Evolutionary conservation across 2,113 vertebrate genomes (phyloP).

Genomic region (Mustelus asterias): DNA sequence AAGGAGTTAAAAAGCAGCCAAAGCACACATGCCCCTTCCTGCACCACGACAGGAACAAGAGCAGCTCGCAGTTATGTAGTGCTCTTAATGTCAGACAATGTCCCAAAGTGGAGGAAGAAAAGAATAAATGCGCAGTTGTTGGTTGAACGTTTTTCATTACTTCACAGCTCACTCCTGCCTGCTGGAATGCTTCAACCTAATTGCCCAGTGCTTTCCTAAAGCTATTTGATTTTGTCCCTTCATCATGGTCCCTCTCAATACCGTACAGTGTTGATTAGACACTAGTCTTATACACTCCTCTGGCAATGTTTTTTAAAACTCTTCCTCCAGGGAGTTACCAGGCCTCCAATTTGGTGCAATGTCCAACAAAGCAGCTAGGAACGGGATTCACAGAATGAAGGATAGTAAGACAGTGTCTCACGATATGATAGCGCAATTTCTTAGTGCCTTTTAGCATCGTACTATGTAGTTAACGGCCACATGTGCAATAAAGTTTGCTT

Average conservation of each 20-base stretch:
- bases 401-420: not conserved
- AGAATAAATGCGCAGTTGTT: not conserved
- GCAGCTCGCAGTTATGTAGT: not conserved
- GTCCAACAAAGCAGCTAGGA: not conserved
- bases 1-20: not conserved
- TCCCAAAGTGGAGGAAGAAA: not conserved
- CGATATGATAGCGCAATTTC: not conserved
- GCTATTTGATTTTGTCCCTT: not conserved
- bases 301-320: not conserved
- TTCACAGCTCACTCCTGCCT: not conserved
- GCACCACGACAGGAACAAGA: not conserved
- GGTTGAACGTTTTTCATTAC: not conserved
- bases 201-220: not conserved
- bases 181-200: not conserved
- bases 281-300: not conserved
- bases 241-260: not conserved
- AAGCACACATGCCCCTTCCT: not conserved
- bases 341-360: not conserved
- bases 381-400: not conserved
- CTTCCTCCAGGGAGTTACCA: not conserved
- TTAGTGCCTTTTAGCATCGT: not conserved
- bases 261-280: not conserved
- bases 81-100: not conserved
- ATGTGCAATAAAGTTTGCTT: not conserved
- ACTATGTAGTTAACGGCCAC: not conserved